These are phyloP conservation scores for Mesitornis unicolor DNA, from an alignment of 2,113 vertebrate species.

Conservation along the genomic window DNA sequence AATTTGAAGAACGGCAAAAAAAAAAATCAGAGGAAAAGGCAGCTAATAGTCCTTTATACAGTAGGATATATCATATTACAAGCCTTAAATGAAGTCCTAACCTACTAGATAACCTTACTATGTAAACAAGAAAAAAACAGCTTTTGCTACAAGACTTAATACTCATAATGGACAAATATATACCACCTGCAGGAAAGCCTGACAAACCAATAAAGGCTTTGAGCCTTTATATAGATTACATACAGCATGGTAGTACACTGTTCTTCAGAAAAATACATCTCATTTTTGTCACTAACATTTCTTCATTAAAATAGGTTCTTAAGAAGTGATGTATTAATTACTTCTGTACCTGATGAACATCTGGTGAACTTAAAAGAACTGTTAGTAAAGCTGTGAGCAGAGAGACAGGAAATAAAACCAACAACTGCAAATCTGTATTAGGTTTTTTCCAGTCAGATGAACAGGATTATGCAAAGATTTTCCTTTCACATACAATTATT, in stretches of 20 bases:
- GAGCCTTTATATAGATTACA: not conserved
- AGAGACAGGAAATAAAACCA: not conserved
- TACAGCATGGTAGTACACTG: not conserved
- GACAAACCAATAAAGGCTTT: not conserved
- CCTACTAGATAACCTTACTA: not conserved
- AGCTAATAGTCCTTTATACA: not conserved
- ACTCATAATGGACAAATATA: not conserved
- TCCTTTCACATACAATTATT: not conserved
- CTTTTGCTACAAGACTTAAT: not conserved
- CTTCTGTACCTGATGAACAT: not conserved
- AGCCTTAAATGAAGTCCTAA: not conserved
- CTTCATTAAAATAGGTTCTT: not conserved
- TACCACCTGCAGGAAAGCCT: not conserved
- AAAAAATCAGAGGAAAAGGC: not conserved
- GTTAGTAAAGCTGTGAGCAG: not conserved
- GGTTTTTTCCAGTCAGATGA: not conserved
- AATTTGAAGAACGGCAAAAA: not conserved
- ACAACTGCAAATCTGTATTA: not conserved
- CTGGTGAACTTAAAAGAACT: not conserved
- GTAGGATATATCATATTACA: not conserved
- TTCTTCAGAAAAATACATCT: not conserved
- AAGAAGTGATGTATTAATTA: not conserved
- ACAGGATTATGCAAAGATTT: not conserved
- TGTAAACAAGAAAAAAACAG: not conserved
- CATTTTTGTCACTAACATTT: not conserved